A percentile compares a stretch with the other conserved stretches of the same genome.
These are phyloP conservation scores for Orycteropus afer DNA, from an alignment of 2,113 vertebrate species.

Conservation along the genomic window DNA sequence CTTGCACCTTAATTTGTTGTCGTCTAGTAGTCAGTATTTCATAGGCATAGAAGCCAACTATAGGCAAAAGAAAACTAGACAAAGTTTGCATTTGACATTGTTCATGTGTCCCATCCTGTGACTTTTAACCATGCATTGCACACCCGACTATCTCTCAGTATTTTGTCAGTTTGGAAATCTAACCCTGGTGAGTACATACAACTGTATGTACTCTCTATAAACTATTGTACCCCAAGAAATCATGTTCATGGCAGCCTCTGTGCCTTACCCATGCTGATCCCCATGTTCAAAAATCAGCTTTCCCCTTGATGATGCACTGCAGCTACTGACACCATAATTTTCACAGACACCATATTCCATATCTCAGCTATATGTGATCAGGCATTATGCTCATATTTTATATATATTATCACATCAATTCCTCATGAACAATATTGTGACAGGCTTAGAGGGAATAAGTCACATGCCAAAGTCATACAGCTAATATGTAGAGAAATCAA, in stretches of 20 bases:
- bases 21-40: not conserved
- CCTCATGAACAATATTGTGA: not conserved
- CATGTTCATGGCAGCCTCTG: not conserved
- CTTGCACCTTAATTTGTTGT: not conserved
- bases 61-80: not conserved
- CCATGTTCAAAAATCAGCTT: not conserved
- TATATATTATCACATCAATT: not conserved
- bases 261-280: not conserved
- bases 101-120: not conserved
- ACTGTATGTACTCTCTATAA: not conserved
- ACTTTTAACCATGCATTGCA: not conserved
- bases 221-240: not conserved
- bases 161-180: not conserved
- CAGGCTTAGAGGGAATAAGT: not conserved
- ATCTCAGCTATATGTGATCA: not conserved
- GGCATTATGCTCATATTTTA: not conserved
- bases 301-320: not conserved
- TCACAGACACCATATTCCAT: not conserved
- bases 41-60: not conserved
- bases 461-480: not conserved
- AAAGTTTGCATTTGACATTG: not conserved
- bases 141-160: not conserved
- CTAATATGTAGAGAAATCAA: not conserved
- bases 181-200: not conserved
- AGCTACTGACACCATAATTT: not conserved